phyloP scores from a whole-genome alignment of 2,888 invertebrate genomes.

The Cheilosia vernalis region DNA sequence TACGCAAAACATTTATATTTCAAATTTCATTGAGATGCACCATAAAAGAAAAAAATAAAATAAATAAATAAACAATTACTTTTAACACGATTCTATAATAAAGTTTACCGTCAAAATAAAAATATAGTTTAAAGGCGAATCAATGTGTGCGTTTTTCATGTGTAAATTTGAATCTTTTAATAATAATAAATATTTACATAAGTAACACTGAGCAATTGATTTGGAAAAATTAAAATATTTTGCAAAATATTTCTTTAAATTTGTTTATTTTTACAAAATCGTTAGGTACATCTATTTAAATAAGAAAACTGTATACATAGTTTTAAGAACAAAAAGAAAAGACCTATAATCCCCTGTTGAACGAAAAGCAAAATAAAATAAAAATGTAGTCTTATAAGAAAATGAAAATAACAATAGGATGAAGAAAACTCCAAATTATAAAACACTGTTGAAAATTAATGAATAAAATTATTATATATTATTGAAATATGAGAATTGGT shows the following conservation, averaged over 20 bases:
- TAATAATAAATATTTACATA: slow-evolving; percentile 13
- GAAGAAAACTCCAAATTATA: slow-evolving; percentile 71
- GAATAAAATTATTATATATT: slow-evolving; percentile 64
- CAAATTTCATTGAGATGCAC: slow-evolving; percentile 42
- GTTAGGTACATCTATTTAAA: slow-evolving; percentile 3
- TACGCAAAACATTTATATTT: slow-evolving; percentile 30
- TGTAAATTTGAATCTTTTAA: slow-evolving; percentile 48
- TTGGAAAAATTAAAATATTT: slow-evolving; percentile 31
- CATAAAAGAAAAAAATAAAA: slow-evolving; percentile 3
- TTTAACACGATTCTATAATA: slow-evolving; percentile 2
- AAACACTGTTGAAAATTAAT: slow-evolving; percentile 66
- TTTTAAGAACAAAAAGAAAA: slow-evolving; percentile 19
- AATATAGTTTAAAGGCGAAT: slow-evolving; percentile 29
- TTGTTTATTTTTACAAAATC: slow-evolving; percentile 30
- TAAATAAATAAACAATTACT: background rate
- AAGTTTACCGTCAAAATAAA: background rate
- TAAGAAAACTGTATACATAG: slow-evolving; percentile 1
- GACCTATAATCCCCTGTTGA: slow-evolving; percentile 50
- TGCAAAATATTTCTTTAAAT: slow-evolving; percentile 7
- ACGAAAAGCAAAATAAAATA: slow-evolving; percentile 24
- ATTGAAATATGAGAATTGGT: slow-evolving; percentile 44
- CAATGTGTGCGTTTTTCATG: slow-evolving; percentile 29
- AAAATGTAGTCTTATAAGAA: slow-evolving; percentile 29
- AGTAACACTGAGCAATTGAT: slow-evolving; percentile 33
- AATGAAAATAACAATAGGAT: slow-evolving; percentile 42